Evolutionary conservation across 2,888 invertebrate genomes (phyloP), one percentile per base, ranked within the genome.

Genomic region (Hyppa rectilinea): DNA sequence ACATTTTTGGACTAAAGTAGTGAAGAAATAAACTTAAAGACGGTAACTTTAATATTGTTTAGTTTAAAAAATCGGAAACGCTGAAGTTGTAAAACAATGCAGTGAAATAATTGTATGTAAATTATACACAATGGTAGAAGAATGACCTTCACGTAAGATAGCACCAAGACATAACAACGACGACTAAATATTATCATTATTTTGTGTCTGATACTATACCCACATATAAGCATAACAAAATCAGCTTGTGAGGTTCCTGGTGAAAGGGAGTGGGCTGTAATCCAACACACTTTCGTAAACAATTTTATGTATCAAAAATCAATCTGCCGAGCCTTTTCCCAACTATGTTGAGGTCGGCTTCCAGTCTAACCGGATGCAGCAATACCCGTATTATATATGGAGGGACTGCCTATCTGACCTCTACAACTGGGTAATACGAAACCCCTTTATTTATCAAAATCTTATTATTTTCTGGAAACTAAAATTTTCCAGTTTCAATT

Each of bases 31-130:
- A 29, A 49, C 31, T 4, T 20, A 6, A 14, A 55, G 20, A 62
- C 47, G 40, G 26, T 34, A 34, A 23, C 55, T 34, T 40, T 20
- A 10, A 53, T 47, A 49, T n/a, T 31, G 20, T 20, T 31, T 12
- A 7, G 20, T 29, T n/a, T 58, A 5, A 4, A 7, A 40, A 72
- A 12, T 36, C 17, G 10, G 23, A 31, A 62, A 56, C n/a, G 43
- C 49, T 43, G 36, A 50, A 56, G 56, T 72, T 20, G n/a, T n/a
- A 9, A 45, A 31, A 64, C 64, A 73, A 72, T 73, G 50, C 50
- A 38, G 17, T 64, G 45, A 23, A 29, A 29, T 55, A 71, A 49
- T 63, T 34, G 40, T 72, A 63, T 73, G 56, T 64, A 63, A 50
- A 64, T 12, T 56, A 26, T 29, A 23, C 50, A 73, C 72, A 73